phyloP scores from a whole-genome alignment of 92 coral and sea anemone species.

The Paramuricea clavata region DNA sequence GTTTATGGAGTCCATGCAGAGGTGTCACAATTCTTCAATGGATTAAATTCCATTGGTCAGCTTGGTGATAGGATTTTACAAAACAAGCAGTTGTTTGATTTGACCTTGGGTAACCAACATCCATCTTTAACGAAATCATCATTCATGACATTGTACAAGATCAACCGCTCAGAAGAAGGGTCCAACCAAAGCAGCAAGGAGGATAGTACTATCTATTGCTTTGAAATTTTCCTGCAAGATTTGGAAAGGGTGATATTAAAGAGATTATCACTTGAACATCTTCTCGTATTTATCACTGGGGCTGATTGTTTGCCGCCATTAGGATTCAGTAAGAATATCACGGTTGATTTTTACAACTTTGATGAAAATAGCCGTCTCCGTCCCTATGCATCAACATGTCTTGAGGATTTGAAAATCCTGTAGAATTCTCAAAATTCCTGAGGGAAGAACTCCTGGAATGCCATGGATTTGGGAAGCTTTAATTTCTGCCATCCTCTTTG shows the following conservation, averaged over 20 bases:
- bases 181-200: conserved; percentile 69
- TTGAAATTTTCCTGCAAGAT: conserved; percentile 73
- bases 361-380: conserved; percentile 55
- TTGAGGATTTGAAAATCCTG: conserved; percentile 74
- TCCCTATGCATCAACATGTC: conserved; percentile 78
- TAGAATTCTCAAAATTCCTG: conserved; percentile 57
- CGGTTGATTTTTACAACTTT: conserved; percentile 60
- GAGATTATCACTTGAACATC: conserved; percentile 67
- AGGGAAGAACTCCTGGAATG: conserved; percentile 60
- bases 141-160: conserved; percentile 57
- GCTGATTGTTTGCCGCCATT: conserved; percentile 63
- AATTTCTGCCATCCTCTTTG: too few relatives aligned
- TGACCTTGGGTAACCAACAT: conserved; percentile 11
- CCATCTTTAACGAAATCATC: neutral
- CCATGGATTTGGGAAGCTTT: conserved; percentile 71
- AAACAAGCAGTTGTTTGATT: conserved; percentile 16
- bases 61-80: conserved; percentile 26
- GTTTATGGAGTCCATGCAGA: conserved; percentile 39
- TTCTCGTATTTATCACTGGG: conserved; percentile 71
- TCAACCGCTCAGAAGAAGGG: conserved; percentile 62
- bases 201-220: conserved; percentile 72
- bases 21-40: conserved; percentile 9
- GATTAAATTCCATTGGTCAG: conserved; percentile 29
- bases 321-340: conserved; percentile 60
- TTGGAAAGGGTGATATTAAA: conserved; percentile 72